Base-by-base conservation (phyloP, 2,113 vertebrate genomes). In the Phrynosoma blainvillii region DNA sequence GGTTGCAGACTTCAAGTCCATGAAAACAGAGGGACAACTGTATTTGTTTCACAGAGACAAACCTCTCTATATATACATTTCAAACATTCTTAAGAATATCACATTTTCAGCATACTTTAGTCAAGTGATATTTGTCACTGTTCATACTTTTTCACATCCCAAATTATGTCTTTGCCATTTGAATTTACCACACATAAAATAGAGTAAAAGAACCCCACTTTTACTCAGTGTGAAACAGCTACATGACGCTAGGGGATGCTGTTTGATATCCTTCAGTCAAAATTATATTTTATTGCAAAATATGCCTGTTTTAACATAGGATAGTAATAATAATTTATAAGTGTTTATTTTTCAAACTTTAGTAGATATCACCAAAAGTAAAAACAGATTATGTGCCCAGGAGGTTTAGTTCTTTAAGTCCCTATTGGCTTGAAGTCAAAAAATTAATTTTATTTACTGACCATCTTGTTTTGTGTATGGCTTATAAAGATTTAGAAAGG, bases 181-280 rank as follows among this genome's bases (percentile, higher is more conserved):
- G 52, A 54, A 84, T 71, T 62, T 85, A 62, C 2, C 78, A 4
- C 14, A 89, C 93, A 73, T 12, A 47, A 20, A 36, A 40, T 30
- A 40, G 36, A 80, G 32, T 11, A 40, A 1, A 32, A 81, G 40
- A 73, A 42, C 3, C 6, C 52, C 16, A 62, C 1, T 10, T 42
- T 42, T 30, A 14, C 59, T 81, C 3, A 52, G 80, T 36, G 56
- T 59, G 0, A 75, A 87, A 27, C 54, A 87, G 36, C 0, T 85
- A 54, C 4, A 27, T 16, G 68, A 65, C 96, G 89, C 94, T 75
- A 93, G 91, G 88, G 47, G 94, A 92, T 84, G 89, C 94, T 96
- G 90, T 90, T 88, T 89, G 84, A 66, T 87, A 59, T 27, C 27
- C 32, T 93, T 91, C 66, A 32, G 2, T 0, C 25, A 36, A 36